These are phyloP conservation scores for Synergus gifuensis DNA, from an alignment of 2,888 invertebrate species.

Conservation along the genomic window DNA sequence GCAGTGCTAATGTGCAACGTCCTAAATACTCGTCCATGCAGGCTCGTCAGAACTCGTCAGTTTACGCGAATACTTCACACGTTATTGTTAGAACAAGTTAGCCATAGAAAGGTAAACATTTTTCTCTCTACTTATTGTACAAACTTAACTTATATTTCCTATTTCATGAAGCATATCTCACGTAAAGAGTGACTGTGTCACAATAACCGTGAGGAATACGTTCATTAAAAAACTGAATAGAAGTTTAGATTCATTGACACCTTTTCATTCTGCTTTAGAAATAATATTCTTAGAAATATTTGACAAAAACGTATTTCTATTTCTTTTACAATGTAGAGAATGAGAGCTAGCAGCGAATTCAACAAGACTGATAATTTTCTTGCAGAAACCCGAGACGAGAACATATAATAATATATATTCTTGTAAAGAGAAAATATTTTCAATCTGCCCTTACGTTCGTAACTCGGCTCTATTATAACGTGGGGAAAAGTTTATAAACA, in stretches of 20 bases:
- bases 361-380: too few relatives aligned
- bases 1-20: slow-evolving; percentile 27
- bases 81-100: slow-evolving; percentile 38
- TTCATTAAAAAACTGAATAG: slow-evolving; percentile 3
- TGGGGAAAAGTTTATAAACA: background rate
- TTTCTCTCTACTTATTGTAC: slow-evolving; percentile 15
- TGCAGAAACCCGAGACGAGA: too few relatives aligned
- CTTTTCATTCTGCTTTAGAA: slow-evolving; percentile 2
- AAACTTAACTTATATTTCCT: slow-evolving; percentile 28
- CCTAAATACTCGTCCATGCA: slow-evolving; percentile 23
- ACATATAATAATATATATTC: too few relatives aligned
- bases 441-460: background rate
- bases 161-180: slow-evolving; percentile 17
- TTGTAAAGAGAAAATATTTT: slow-evolving; percentile 5
- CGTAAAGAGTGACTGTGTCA: slow-evolving; percentile 3
- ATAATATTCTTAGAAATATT: background rate
- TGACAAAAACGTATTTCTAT: too few relatives aligned
- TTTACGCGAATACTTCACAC: slow-evolving; percentile 33
- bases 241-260: slow-evolving; percentile 10
- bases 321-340: too few relatives aligned
- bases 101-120: slow-evolving; percentile 18
- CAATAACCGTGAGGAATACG: slow-evolving; percentile 5
- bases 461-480: background rate
- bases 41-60: slow-evolving; percentile 5
- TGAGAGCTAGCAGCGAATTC: too few relatives aligned